These are phyloP conservation scores for Mustela lutreola DNA, from an alignment of 2,113 vertebrate genomes.

Conservation along the genomic window DNA sequence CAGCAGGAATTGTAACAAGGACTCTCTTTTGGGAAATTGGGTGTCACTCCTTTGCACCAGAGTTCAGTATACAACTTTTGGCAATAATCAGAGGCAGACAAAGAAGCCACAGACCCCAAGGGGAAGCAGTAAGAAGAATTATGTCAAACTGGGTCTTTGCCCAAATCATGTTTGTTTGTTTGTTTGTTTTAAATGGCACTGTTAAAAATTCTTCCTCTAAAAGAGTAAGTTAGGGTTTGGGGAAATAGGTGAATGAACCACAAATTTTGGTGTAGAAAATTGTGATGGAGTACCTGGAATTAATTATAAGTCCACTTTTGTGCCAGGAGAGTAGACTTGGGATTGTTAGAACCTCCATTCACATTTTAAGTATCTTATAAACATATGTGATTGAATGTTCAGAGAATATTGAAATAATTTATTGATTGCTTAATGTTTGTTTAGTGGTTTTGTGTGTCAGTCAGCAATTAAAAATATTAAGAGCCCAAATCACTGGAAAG, in stretches of 20 bases:
- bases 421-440: conserved; percentile 66
- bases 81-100: conserved; percentile 49
- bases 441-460: conserved; percentile 60
- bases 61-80: neutral
- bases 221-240: neutral
- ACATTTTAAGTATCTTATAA: conserved; percentile 65
- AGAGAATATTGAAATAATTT: conserved; percentile 63
- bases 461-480: conserved; percentile 67
- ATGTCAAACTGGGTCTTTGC: conserved; percentile 55
- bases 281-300: conserved; percentile 52
- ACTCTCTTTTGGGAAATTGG: conserved; percentile 27
- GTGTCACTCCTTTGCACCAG: neutral
- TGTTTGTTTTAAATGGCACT: neutral
- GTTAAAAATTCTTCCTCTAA: conserved; percentile 41
- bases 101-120: conserved; percentile 37
- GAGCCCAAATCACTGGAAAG: neutral
- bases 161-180: conserved; percentile 25
- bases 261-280: conserved; percentile 48
- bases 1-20: neutral
- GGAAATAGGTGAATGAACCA: conserved; percentile 23
- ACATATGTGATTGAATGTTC: conserved; percentile 49
- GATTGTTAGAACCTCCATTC: conserved; percentile 59
- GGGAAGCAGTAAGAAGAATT: conserved; percentile 30
- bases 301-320: conserved; percentile 26
- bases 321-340: conserved; percentile 38